Evolutionary conservation across 2,113 vertebrate genomes (phyloP), one percentile per base, ranked within the genome.

Genomic region (Stegastes partitus): DNA sequence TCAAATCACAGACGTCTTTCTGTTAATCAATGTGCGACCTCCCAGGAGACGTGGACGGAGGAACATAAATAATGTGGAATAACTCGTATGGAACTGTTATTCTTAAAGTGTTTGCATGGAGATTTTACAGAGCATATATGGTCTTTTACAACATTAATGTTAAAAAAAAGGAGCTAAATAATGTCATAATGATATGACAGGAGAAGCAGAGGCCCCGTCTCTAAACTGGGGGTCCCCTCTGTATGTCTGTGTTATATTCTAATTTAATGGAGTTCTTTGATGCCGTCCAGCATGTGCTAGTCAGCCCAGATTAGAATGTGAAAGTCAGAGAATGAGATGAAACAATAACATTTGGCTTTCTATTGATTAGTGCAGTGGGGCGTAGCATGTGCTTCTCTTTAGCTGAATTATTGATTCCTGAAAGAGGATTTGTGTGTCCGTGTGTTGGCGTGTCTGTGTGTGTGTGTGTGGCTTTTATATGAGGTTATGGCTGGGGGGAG

Each of bases 321-420:
- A 88, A 89, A 91, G 91, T 92, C 87, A 79, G 77, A 85, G 74
- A 89, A 92, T 84, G 85, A 91, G 90, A 92, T 89, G 89, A 93
- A 94, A 94, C 92, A 89, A 93, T 92, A 94, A 91, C 91, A 90
- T 91, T 91, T 90, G 92, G 90, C 88, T 90, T 89, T 78, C 79
- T 91, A 93, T 93, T 90, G 93, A 93, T 93, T 87, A 88, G 91
- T 89, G 89, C 92, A 89, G 89, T 56, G 81, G 88, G 87, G 93
- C 81, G 73, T 85, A 90, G 90, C 90, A 91, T 92, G 86, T 92
- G 91, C 89, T 90, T 90, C 91, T 93, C 90, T 90, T 93, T 93
- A 93, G 89, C 86, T 90, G 86, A 92, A 89, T 92, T 91, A 94
- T 93, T 90, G 90, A 93, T 94, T 91, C 84, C 77, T 79, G 83